Percentiles rank a stretch among this genome's conserved stretches.
phyloP scores from a whole-genome alignment of 2,797 vertebrate genomes.

The Amblyraja radiata region DNA sequence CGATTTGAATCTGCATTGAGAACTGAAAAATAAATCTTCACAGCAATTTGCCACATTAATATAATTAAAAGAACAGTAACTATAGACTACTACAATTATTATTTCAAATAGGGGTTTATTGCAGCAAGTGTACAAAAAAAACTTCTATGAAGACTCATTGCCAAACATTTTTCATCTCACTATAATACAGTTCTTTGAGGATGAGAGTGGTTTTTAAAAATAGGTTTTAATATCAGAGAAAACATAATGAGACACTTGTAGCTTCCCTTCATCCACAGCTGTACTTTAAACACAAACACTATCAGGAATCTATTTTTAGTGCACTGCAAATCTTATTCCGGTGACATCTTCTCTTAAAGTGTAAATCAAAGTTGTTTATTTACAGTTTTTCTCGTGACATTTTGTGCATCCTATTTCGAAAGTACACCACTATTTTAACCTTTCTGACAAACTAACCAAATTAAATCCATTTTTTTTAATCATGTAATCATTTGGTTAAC shows the following conservation, averaged over 20 bases:
- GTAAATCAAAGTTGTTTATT: background rate
- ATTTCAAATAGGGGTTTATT: background rate
- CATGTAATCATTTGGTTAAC: background rate
- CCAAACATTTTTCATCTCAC: background rate
- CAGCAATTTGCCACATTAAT: slow-evolving; percentile 20
- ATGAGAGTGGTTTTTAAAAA: background rate
- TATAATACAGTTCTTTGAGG: background rate
- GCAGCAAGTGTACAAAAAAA: background rate
- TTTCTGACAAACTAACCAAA: background rate
- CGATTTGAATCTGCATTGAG: background rate
- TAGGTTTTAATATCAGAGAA: background rate
- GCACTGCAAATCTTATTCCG: background rate
- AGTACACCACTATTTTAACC: background rate
- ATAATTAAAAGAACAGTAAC: background rate
- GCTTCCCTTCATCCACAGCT: background rate
- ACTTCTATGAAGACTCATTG: background rate
- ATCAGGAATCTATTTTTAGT: background rate
- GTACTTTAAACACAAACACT: background rate
- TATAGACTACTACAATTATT: slow-evolving; percentile 10
- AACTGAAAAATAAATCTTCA: slow-evolving; percentile 1
- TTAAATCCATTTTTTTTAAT: background rate
- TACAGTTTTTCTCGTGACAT: background rate
- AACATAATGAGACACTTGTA: background rate
- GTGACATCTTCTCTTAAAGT: background rate
- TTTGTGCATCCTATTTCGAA: background rate